Evolutionary conservation across 2,888 invertebrate genomes (phyloP).

Genomic region (Masnerella sp.): DNA sequence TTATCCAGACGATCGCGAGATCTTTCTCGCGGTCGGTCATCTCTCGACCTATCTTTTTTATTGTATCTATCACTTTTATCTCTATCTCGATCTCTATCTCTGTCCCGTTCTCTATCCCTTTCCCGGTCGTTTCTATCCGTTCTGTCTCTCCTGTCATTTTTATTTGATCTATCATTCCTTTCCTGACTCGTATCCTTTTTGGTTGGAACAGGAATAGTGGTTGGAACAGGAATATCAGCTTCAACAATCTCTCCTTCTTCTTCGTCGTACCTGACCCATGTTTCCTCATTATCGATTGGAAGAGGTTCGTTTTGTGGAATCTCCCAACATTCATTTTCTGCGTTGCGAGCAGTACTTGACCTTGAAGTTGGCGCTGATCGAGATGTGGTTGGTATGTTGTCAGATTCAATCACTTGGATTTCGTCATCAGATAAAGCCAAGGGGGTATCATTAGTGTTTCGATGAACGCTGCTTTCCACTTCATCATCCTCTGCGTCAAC

Average conservation of each 20-base stretch:
- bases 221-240: not conserved
- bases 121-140: conserved; percentile 10
- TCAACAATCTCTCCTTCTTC: conserved; percentile 49
- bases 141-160: conserved; percentile 1
- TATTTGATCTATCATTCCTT: not conserved
- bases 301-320: conserved; percentile 50
- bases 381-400: conserved; percentile 13
- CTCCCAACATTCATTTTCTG: conserved; percentile 37
- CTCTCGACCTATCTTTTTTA: conserved; percentile 9
- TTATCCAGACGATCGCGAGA: conserved; percentile 28
- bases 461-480: conserved; percentile 50
- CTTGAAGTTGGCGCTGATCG: not conserved
- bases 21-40: conserved; percentile 17
- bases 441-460: conserved; percentile 74
- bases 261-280: conserved; percentile 30
- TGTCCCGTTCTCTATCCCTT: not conserved
- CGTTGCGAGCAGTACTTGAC: conserved; percentile 4
- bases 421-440: conserved; percentile 76
- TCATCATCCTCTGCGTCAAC: conserved; percentile 33
- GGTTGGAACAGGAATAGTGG: not conserved
- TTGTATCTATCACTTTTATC: conserved; percentile 18
- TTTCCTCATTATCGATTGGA: conserved; percentile 18
- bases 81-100: conserved; percentile 18
- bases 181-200: not conserved
- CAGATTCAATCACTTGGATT: conserved; percentile 34